Evolutionary conservation across 2,113 vertebrate genomes (phyloP).

Genomic region (Calidris pugnax): DNA sequence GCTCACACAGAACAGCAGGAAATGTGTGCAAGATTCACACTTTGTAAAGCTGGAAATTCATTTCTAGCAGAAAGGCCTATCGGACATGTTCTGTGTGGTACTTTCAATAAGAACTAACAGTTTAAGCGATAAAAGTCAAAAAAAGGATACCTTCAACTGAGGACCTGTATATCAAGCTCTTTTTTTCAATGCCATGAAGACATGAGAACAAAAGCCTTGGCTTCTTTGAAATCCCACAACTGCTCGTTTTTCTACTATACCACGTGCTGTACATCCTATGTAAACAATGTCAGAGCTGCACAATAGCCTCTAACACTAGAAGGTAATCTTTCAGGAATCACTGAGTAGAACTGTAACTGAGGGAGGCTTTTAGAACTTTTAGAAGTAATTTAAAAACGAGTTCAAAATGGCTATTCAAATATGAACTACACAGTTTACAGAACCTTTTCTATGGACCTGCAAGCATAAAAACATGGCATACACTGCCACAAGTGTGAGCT

Average conservation of each 20-base stretch:
- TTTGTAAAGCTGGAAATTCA: background rate
- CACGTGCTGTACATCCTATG: background rate
- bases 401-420: background rate
- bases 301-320: background rate
- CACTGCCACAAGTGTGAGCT: background rate
- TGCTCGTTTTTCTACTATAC: background rate
- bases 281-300: background rate
- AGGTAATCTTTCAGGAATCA: background rate
- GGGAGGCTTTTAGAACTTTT: background rate
- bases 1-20: background rate
- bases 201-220: background rate
- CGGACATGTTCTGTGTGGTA: fast-evolving
- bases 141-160: background rate
- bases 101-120: background rate
- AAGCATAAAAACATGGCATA: background rate
- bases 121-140: background rate
- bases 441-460: background rate
- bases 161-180: background rate
- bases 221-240: background rate
- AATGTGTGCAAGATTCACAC: background rate
- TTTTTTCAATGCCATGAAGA: background rate
- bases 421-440: background rate
- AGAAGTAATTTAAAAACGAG: background rate
- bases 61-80: background rate
- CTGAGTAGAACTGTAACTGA: background rate